Evolutionary conservation across 2,797 vertebrate genomes (phyloP), one percentile per base, ranked within the genome.

Genomic region (Alectoris magna): DNA sequence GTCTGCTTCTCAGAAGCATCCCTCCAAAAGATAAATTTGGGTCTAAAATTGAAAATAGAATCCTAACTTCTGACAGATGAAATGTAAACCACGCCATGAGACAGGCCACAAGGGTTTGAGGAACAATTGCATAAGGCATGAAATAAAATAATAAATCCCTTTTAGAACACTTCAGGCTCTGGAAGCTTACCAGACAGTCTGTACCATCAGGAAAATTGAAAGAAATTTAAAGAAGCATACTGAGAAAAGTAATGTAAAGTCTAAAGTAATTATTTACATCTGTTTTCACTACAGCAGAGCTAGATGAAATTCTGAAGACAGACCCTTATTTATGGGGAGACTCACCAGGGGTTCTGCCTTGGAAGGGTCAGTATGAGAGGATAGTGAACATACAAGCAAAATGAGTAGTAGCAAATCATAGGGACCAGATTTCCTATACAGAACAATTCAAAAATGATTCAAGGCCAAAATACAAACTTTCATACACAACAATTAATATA

Each of bases 81-180:
- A 91, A 94, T 78, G 62, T 90, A 88, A 95, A 86, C 23, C 10
- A 62, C 63, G 77, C 44, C 44, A 66, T 78, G 34, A 95, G 72
- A 63, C 14, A 74, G 49, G 72, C 73, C 73, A 74, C 83, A 80
- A 84, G 26, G 34, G 41, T 81, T 83, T 91, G 69, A 94, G 49
- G 79, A 83, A 77, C 62, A 91, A 89, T 93, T 91, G 76, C 76
- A 71, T 85, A 83, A 89, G 48, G 62, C 78, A 51, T 85, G 59
- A 85, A 85, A 92, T 83, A 79, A 91, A 94, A 77, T 94, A 93
- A 94, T 91, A 93, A 95, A 85, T 71, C 29, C 26, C 18, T 53
- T 89, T 87, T 84, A 66, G 78, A 91, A 91, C 53, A 89, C 48
- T 85, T 89, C 39, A 85, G 39, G 24, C 11, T 23, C 39, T 95